Conservation (phyloP, 1,140 invertebrate genomes). For the Brachionus asplanchnoidis region DNA sequence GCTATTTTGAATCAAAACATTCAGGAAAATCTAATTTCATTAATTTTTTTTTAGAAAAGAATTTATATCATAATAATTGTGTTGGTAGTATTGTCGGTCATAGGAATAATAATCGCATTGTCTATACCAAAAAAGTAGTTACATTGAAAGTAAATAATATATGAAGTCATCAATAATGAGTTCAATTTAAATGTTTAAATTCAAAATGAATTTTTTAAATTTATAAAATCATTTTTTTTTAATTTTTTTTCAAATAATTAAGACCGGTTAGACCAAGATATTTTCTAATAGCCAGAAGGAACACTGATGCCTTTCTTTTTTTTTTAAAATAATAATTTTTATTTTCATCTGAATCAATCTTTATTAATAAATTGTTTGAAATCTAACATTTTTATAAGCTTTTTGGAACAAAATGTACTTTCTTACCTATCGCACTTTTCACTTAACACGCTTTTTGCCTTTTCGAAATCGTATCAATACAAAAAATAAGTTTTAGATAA, state of each 20-base stretch:
- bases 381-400: neutral
- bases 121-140: neutral
- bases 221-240: neutral
- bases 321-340: neutral
- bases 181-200: neutral
- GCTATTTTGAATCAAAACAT: neutral
- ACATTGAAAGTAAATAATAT: neutral
- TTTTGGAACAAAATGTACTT: neutral
- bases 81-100: neutral
- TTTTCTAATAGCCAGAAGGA: neutral
- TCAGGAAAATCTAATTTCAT: neutral
- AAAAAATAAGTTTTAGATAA: neutral
- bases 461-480: neutral
- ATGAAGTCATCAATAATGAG: neutral
- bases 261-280: neutral
- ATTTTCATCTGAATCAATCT: neutral
- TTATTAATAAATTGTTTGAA: neutral
- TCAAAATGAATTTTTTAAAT: neutral
- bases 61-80: neutral
- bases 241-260: neutral
- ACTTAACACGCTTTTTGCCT: neutral
- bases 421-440: neutral
- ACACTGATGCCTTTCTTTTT: neutral
- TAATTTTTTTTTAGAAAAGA: neutral
- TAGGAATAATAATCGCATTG: neutral